These are phyloP conservation scores for Agrochola lychnidis DNA, from an alignment of 2,888 invertebrate species.

Conservation along the genomic window DNA sequence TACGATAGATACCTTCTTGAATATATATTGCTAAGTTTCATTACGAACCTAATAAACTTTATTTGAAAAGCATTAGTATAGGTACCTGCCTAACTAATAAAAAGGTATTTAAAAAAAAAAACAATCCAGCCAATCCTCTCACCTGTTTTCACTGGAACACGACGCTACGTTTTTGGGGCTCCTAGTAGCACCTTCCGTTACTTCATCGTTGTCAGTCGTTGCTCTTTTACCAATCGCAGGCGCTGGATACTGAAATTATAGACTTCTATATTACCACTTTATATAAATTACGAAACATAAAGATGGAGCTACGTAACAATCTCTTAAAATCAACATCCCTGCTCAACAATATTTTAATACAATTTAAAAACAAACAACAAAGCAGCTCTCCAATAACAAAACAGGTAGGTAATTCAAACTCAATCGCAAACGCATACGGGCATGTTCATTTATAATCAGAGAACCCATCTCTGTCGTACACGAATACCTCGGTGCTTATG, in stretches of 20 bases:
- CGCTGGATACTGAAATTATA: slow-evolving; percentile 80
- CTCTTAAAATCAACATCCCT: slow-evolving; percentile 30
- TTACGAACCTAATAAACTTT: neutral
- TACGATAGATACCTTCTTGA: neutral
- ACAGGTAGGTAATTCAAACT: slow-evolving; percentile 67
- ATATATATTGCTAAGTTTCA: neutral
- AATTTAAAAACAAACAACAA: slow-evolving; percentile 51
- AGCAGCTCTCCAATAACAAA: slow-evolving; percentile 61
- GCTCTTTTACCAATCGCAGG: slow-evolving; percentile 76
- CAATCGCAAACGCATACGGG: slow-evolving; percentile 68
- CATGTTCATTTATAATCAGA: slow-evolving; percentile 72
- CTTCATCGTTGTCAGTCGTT: slow-evolving; percentile 56
- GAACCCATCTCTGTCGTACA: slow-evolving; percentile 67
- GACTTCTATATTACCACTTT: slow-evolving; percentile 2
- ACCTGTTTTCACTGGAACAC: slow-evolving; percentile 53
- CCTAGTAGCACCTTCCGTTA: slow-evolving; percentile 16
- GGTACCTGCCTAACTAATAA: neutral
- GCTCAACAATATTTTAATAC: slow-evolving; percentile 31
- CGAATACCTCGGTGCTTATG: slow-evolving; percentile 58
- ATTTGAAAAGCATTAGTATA: neutral
- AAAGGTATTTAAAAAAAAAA: neutral
- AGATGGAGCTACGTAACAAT: slow-evolving; percentile 32
- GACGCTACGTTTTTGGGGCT: slow-evolving; percentile 18
- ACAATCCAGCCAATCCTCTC: neutral
- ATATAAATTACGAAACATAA: slow-evolving; percentile 11